Percentiles rank a stretch among this genome's conserved stretches.
Evolutionary conservation across 2,113 vertebrate species (phyloP).

Genomic region (Acinonyx jubatus): DNA sequence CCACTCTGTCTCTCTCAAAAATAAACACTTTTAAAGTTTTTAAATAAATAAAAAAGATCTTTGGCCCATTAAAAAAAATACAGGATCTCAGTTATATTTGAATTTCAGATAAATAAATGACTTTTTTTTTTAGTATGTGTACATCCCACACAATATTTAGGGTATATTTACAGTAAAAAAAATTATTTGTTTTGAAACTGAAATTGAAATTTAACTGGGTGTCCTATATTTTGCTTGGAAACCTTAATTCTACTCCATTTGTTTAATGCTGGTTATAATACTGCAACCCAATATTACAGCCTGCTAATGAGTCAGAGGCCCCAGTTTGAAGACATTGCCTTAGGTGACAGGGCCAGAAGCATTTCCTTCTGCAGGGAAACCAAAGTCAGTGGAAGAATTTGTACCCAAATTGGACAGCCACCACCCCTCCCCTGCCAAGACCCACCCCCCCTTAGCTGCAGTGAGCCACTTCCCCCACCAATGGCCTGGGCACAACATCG

Average conservation of each 20-base stretch:
- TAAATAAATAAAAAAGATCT: too few species aligned
- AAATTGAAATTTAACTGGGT: neutral
- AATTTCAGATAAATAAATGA: neutral
- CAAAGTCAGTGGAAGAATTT: neutral
- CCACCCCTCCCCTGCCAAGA: neutral
- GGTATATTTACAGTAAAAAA: neutral
- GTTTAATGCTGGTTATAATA: too few species aligned
- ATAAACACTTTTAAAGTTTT: too few species aligned
- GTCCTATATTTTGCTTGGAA: neutral
- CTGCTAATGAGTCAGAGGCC: too few species aligned
- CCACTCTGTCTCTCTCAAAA: too few species aligned
- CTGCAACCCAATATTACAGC: neutral
- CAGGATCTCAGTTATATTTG: neutral
- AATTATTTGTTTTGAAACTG: neutral
- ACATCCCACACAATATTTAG: neutral
- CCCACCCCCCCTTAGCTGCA: too few species aligned
- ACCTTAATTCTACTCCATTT: neutral
- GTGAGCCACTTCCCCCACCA: too few species aligned
- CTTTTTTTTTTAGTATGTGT: neutral
- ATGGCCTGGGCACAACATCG: accelerated
- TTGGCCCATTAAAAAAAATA: neutral
- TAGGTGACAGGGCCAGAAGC: too few species aligned
- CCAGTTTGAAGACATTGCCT: neutral
- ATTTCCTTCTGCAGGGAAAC: neutral
- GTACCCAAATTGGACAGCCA: accelerated